phyloP scores from a whole-genome alignment of 2,113 vertebrate species.

The Kryptolebias marmoratus region DNA sequence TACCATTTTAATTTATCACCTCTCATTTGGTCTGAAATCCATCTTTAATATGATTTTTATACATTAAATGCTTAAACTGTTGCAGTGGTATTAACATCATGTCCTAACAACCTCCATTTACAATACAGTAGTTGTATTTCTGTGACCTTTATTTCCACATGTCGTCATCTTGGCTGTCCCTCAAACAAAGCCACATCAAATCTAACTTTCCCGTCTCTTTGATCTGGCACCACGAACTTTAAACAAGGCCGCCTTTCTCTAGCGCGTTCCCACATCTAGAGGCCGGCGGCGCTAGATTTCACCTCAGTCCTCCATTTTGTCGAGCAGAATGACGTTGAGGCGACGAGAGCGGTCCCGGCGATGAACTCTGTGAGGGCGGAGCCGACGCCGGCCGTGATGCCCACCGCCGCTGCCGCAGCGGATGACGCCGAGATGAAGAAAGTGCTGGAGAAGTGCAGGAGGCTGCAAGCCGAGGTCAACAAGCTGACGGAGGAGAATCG shows the following conservation, averaged over 20 bases:
- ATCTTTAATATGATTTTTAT: neutral
- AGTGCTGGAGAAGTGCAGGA: constrained; percentile 93
- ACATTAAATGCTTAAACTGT: neutral
- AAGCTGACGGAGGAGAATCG: constrained; percentile 94
- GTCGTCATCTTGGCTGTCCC: constrained; percentile 44
- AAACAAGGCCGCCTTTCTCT: constrained; percentile 50
- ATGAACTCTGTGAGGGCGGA: constrained; percentile 88
- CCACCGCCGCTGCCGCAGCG: constrained; percentile 71
- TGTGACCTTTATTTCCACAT: constrained; percentile 13
- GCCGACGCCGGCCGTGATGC: constrained; percentile 39
- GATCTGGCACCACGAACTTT: constrained; percentile 34
- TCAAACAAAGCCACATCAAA: constrained; percentile 60
- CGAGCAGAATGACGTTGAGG: constrained; percentile 89
- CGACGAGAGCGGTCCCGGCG: constrained; percentile 83
- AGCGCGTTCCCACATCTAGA: constrained; percentile 30
- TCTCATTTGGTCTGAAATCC: neutral
- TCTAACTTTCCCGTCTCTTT: constrained; percentile 44
- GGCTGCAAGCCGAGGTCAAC: constrained; percentile 89
- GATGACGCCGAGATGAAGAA: constrained; percentile 93
- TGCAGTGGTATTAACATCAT: neutral
- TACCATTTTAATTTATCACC: too few species aligned
- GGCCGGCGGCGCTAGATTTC: constrained; percentile 40
- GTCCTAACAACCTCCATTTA: neutral
- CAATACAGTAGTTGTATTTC: constrained; percentile 24
- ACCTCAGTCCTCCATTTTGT: constrained; percentile 31